Base-by-base conservation (phyloP, 2,888 invertebrate genomes). In the Eilema caniola region DNA sequence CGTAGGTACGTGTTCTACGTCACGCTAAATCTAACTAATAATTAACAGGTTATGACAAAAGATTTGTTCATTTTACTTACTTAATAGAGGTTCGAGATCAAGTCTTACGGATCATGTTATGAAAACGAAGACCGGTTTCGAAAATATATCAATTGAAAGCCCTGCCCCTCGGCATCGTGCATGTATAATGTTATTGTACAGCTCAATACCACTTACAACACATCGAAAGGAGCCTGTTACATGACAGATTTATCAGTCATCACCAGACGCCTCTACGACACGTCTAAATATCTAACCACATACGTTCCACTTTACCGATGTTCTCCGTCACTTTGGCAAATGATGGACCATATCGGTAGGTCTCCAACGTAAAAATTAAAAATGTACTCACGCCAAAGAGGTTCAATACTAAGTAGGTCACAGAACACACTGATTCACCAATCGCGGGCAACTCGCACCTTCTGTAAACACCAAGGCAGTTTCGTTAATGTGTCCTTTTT, bases 81-180 rank as follows among this genome's bases (percentile, higher is more conserved):
- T 80, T 79, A 80, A 79, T 79, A 79, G 73, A 74, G 80, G 80
- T 85, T 85, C 77, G 79, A 84, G 84, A 86, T 86, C 82, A 82
- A 85, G 77, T 82, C 84, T 84, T 85, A 86, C 85, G 77, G 82
- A 85, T 81, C 87, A 81, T 93, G 91, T 94, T 93, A 92, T 93
- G 93, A 94, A 94, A 93, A 93, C 91, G 85, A 80, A 84, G 89
- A 94, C 93, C 90, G 92, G 93, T 94, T 94, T 91, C 87, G 89
- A 91, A 93, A 93, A 94, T 95, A 93, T 93, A 95, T 94, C 92
- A 93, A 93, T 94, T 92, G 93, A 91, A 94, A 93, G 91, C 90
- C 89, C 87, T 90, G 77, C 74, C 79, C 70, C 74, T 78, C 87
- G 85, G 82, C 85, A 83, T 80, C 82, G 87, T 85, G 89, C 86